These are phyloP conservation scores for Aphelenchoides besseyi DNA, from an alignment of 1,140 invertebrate genomes.

Conservation along the genomic window DNA sequence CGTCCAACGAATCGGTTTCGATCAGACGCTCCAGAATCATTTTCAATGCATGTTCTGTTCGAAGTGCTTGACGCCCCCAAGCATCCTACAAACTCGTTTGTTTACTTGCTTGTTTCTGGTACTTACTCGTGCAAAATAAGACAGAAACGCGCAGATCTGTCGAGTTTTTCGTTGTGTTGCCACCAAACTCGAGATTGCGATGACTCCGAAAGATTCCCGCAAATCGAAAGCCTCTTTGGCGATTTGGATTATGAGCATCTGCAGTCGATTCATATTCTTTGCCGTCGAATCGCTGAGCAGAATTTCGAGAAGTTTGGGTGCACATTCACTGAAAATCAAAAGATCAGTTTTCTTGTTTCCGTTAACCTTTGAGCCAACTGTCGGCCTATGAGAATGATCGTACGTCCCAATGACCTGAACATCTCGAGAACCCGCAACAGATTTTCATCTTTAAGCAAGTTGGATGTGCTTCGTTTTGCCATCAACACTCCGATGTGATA, in stretches of 20 bases:
- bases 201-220: slow-evolving; percentile 31
- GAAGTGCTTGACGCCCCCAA: slow-evolving; percentile 25
- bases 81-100: slow-evolving; percentile 28
- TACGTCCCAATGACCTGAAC: background rate
- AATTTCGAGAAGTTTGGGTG: slow-evolving; percentile 16
- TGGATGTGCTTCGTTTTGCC: background rate
- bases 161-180: background rate
- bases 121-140: slow-evolving; percentile 29
- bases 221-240: slow-evolving; percentile 34
- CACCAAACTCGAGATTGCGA: slow-evolving; percentile 20
- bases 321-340: slow-evolving; percentile 9
- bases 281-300: background rate
- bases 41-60: slow-evolving; percentile 6
- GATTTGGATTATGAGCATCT: slow-evolving; percentile 23
- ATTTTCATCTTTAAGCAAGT: background rate
- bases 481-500: slow-evolving; percentile 24
- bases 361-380: slow-evolving; percentile 29
- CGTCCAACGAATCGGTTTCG: background rate
- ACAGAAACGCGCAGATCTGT: slow-evolving; percentile 25
- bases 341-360: background rate
- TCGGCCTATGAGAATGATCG: slow-evolving; percentile 22
- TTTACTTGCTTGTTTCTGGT: background rate
- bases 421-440: slow-evolving; percentile 10
- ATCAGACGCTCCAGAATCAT: slow-evolving; percentile 24
- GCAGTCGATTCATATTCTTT: slow-evolving; percentile 13